Percentiles rank a stretch among this genome's conserved stretches.
Evolutionary conservation across 2,113 vertebrate genomes (phyloP).

Genomic region (Sylvilagus bachmani): DNA sequence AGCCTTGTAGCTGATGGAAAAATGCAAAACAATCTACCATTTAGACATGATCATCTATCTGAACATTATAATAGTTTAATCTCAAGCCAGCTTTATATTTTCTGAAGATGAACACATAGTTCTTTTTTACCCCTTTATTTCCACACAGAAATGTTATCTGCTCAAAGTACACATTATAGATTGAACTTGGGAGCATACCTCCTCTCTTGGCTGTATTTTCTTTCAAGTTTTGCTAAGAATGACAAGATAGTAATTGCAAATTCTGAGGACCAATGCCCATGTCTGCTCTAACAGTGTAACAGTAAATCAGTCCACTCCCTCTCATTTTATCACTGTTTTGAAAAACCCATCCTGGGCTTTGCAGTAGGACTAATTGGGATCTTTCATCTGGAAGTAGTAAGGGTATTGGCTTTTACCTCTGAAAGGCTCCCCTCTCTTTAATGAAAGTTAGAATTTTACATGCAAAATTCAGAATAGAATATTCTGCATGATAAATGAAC

Average conservation of each 20-base stretch:
- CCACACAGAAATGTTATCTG: neutral
- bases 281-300: constrained; percentile 1
- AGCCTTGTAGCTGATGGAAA: neutral
- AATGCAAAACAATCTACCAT: constrained; percentile 34
- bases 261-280: constrained; percentile 45
- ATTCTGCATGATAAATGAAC: neutral
- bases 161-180: constrained; percentile 25
- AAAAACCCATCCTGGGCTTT: constrained; percentile 66
- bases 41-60: constrained; percentile 59
- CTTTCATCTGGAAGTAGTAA: constrained; percentile 34
- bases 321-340: constrained; percentile 60
- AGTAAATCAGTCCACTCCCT: constrained; percentile 65
- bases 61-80: constrained; percentile 31
- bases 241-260: neutral
- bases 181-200: neutral
- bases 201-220: constrained; percentile 66
- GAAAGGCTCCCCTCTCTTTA: neutral
- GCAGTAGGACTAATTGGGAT: constrained; percentile 67
- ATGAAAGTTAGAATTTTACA: neutral
- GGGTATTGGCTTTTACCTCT: neutral
- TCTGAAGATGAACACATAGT: neutral
- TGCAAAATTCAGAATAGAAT: neutral
- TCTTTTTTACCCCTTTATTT: constrained; percentile 39
- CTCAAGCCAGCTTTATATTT: constrained; percentile 27
- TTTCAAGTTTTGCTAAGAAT: constrained; percentile 9